Evolutionary conservation across 2,888 invertebrate species (phyloP), one percentile per base, ranked within the genome.

Genomic region (Drosophila histrio): DNA sequence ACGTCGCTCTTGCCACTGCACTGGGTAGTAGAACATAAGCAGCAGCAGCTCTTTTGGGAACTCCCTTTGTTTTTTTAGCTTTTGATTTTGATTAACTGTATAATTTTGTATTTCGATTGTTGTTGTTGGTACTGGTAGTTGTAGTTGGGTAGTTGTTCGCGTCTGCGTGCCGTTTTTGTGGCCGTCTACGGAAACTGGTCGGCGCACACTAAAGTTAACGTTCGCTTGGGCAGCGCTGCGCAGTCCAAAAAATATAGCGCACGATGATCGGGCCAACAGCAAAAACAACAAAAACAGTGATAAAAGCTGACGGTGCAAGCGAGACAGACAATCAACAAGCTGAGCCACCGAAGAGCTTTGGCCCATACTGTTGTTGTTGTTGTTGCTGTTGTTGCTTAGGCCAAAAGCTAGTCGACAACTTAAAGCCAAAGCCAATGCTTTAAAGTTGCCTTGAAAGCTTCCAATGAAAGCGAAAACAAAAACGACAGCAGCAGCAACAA

Each of bases 131-230:
- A n/a, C n/a, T n/a, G n/a, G n/a, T n/a, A n/a, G n/a, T 19, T 32
- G 32, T 47, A 46, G 52, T 73, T 53, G 47, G 50, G 56, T 61
- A 24, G 52, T 44, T 41, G 52, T 44, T 41, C 82, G 78, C 75
- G 75, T 67, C 75, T 78, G 69, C 70, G 66, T 78, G 59, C 76
- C 78, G 86, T 59, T 71, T 85, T 90, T 90, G 91, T 92, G 92
- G 91, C 92, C 92, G 91, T 91, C 90, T 91, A 89, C 90, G 89
- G 89, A 91, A 91, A 91, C 91, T 90, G 91, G 91, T 92, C 92
- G 92, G 91, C 91, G 88, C 92, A 92, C 91, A 92, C 92, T 92
- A 87, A 92, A 91, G 89, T 90, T 87, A 89, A 89, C 87, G 87
- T 85, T 88, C 89, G 89, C 83, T 88, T 86, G 89, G 83, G 84